phyloP scores from a whole-genome alignment of 2,113 vertebrate species.

The Naja naja region DNA sequence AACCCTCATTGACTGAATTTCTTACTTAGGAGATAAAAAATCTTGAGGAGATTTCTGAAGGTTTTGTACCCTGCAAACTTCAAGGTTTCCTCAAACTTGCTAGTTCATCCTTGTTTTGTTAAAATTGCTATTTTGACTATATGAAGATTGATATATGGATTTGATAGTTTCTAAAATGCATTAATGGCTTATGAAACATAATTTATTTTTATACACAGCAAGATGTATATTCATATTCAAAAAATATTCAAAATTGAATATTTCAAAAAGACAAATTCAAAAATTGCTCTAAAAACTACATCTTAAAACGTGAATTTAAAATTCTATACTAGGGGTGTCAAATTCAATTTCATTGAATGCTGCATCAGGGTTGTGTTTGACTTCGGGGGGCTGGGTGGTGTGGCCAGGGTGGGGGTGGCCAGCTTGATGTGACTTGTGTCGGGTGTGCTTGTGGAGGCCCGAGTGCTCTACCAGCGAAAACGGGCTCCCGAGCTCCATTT shows the following conservation, averaged over 20 bases:
- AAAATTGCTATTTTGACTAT: not conserved
- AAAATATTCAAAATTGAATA: no score
- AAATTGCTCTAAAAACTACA: not conserved
- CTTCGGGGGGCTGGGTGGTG: no score
- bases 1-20: not conserved
- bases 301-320: not conserved
- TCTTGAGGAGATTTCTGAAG: not conserved
- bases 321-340: not conserved
- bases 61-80: not conserved
- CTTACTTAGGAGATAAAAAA: not conserved
- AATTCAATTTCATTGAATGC: no score
- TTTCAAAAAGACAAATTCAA: no score
- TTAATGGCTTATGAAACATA: not conserved
- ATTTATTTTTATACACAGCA: not conserved
- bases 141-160: not conserved
- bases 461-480: no score
- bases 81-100: not conserved
- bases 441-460: no score
- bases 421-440: no score
- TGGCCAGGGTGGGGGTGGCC: no score
- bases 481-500: no score
- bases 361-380: no score
- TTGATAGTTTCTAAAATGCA: not conserved
- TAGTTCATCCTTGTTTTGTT: not conserved
- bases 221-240: not conserved